A percentile compares a stretch with the other conserved stretches of the same genome.
These are phyloP conservation scores for Tryphoninae sp. DNA, from an alignment of 2,888 invertebrate species.

Conservation along the genomic window DNA sequence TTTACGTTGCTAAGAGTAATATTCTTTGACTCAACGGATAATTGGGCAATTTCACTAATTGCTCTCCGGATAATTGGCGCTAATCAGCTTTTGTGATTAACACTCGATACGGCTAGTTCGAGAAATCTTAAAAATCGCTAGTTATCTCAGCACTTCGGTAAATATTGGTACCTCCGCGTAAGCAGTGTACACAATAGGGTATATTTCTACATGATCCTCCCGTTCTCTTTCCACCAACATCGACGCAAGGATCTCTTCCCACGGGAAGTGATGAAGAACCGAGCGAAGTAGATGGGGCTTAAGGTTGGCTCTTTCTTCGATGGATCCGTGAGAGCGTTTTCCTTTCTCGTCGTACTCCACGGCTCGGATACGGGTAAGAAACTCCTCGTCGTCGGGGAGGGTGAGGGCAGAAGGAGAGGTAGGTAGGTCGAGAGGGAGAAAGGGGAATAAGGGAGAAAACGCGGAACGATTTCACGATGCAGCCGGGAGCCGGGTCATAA, in stretches of 20 bases:
- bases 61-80: no score
- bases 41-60: no score
- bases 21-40: no score
- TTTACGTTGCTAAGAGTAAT: no score
- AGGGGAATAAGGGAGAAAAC: constrained; percentile 26
- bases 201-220: constrained; percentile 18
- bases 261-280: constrained; percentile 23
- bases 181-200: not conserved
- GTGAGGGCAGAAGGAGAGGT: not conserved
- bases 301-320: constrained; percentile 33
- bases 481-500: constrained; percentile 54
- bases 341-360: not conserved
- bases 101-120: no score
- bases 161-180: no score
- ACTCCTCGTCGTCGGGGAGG: constrained; percentile 18
- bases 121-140: no score
- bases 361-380: not conserved
- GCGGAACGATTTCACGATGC: constrained; percentile 49
- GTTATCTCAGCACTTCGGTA: no score
- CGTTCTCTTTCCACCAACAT: not conserved
- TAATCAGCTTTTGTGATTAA: no score
- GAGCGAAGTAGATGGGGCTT: constrained; percentile 16
- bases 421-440: not conserved
- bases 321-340: constrained; percentile 25
- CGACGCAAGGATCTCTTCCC: not conserved